Percentiles rank a stretch among this genome's conserved stretches.
Evolutionary conservation across 2,113 vertebrate genomes (phyloP).

Genomic region (Burhinus oedicnemus): DNA sequence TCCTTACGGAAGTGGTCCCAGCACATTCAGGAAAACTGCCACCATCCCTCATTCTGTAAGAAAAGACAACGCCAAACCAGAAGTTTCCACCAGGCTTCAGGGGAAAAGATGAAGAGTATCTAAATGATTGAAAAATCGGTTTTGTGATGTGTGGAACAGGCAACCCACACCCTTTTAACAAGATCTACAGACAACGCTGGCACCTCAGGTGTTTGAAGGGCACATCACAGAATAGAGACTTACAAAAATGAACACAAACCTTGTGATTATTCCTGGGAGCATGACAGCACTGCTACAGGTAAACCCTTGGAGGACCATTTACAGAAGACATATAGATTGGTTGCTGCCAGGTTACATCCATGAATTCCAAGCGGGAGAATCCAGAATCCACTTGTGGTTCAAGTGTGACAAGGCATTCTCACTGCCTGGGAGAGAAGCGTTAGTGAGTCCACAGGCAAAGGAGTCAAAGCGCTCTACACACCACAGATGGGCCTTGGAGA

Average conservation of each 20-base stretch:
- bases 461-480: not conserved
- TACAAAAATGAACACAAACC: constrained; percentile 55
- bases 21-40: not conserved
- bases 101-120: not conserved
- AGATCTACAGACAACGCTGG: not conserved
- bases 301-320: constrained; percentile 68
- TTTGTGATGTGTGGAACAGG: not conserved
- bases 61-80: not conserved
- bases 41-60: not conserved
- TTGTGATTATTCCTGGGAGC: constrained; percentile 71
- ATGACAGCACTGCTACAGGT: constrained; percentile 70
- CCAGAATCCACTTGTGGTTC: constrained; percentile 62
- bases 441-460: not conserved
- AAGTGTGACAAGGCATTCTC: constrained; percentile 61
- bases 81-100: not conserved
- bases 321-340: constrained; percentile 60
- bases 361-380: constrained; percentile 43
- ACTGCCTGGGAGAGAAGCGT: constrained; percentile 62
- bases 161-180: not conserved
- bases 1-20: not conserved
- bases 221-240: constrained; percentile 32
- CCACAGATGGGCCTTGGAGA: not conserved
- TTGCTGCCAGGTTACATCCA: constrained; percentile 64
- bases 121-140: not conserved
- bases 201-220: not conserved